Conservation (phyloP, 2,888 invertebrate genomes). For the Rhamnusium bicolor region DNA sequence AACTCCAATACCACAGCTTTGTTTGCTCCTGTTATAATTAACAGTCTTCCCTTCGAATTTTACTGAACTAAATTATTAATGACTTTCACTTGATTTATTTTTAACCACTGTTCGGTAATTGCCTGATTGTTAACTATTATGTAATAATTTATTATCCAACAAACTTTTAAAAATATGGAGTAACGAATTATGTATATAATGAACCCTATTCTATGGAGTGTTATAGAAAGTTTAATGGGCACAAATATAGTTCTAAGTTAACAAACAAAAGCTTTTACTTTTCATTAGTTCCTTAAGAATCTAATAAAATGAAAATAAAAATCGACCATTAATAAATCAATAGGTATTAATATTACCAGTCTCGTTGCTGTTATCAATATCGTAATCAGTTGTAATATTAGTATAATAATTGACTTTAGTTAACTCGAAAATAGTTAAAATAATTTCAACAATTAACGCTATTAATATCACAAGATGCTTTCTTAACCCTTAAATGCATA, state of each 20-base stretch:
- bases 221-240: neutral
- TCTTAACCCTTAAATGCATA: too few species aligned
- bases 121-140: slow-evolving; percentile 14
- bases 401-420: too few species aligned
- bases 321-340: too few species aligned
- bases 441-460: too few species aligned
- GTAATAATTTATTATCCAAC: slow-evolving; percentile 6
- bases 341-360: too few species aligned
- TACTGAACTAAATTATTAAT: slow-evolving; percentile 27
- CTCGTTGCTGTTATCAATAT: too few species aligned
- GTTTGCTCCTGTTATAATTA: slow-evolving; percentile 29
- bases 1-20: slow-evolving; percentile 38
- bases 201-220: neutral
- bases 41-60: slow-evolving; percentile 27
- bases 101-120: slow-evolving; percentile 10
- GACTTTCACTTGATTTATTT: slow-evolving; percentile 27
- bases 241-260: neutral
- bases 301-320: too few species aligned
- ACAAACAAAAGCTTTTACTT: too few species aligned
- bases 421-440: too few species aligned
- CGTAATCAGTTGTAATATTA: too few species aligned
- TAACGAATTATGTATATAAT: neutral
- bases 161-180: neutral
- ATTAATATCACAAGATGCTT: too few species aligned
- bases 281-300: too few species aligned